Evolutionary conservation across 2,113 vertebrate genomes (phyloP), one percentile per base, ranked within the genome.

Genomic region (Potamarius usumacintae): DNA sequence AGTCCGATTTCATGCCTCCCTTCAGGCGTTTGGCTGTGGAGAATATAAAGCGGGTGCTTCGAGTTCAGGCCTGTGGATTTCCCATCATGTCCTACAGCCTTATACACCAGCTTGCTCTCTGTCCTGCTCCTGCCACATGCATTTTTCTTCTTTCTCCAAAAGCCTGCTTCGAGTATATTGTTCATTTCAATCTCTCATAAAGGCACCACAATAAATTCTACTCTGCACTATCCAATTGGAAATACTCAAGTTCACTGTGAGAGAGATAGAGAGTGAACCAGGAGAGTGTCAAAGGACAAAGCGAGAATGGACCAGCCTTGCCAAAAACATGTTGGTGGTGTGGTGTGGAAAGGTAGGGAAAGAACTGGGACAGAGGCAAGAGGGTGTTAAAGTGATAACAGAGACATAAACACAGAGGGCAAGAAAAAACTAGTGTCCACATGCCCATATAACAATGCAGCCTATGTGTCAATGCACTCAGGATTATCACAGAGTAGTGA

Each of bases 31-130:
- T 88, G 91, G 89, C 91, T 87, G 91, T 92, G 90, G 91, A 92
- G 91, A 93, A 93, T 93, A 91, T 79, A 91, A 91, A 83, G 34
- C 91, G 93, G 91, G 91, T 88, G 87, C 89, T 92, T 92, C 94
- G 25, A 88, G 85, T 84, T 82, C 82, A 53, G 83, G 60, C 71
- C 71, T 90, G 85, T 53, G 80, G 30, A 83, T 52, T 62, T 83
- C 63, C 78, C 69, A 62, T 87, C 85, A 9, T 83, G 57, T 85
- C 82, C 74, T 81, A 77, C 34, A 62, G 83, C 74, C 20, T 20
- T 58, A 34, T 11, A 30, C 53, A 60, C 60, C 17, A 62, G 22
- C 60, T 80, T 89, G 14, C 52, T 82, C 80, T 60, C 76, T 30
- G 48, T 48, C 20, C 22, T 76, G 12, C 57, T 48, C 20, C 22